Conservation (phyloP, 2,888 invertebrate species). For the Leptopilina myrica region DNA sequence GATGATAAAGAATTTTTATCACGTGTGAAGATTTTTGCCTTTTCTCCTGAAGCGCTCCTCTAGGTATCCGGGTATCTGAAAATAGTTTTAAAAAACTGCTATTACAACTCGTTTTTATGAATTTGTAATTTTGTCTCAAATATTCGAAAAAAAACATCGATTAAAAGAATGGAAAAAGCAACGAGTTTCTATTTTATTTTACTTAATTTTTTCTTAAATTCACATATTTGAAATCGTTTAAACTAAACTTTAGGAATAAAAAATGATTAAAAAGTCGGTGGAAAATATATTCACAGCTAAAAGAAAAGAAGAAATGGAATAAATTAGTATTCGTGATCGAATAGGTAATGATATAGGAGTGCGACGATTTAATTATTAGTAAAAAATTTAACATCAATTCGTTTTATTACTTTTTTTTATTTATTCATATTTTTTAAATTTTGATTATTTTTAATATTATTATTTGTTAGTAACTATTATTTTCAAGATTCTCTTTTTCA, state of each 20-base stretch:
- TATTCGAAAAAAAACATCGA: background rate
- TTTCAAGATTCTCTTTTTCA: background rate
- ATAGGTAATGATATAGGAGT: no score
- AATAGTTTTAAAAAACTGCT: constrained; percentile 62
- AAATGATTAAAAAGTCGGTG: no score
- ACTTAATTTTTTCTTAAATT: background rate
- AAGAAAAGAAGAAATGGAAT: no score
- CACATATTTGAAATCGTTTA: constrained; percentile 43
- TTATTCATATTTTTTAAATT: background rate
- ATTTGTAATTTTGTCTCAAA: constrained; percentile 6
- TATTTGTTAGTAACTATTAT: background rate
- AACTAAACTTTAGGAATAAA: background rate
- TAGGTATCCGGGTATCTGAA: constrained; percentile 81
- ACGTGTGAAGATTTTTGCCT: constrained; percentile 72
- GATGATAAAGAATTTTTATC: constrained; percentile 67
- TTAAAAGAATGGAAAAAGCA: constrained; percentile 23
- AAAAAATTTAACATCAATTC: no score
- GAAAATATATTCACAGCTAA: no score
- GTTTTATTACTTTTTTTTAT: no score
- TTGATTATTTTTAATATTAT: background rate
- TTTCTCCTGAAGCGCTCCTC: constrained; percentile 79
- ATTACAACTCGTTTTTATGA: constrained; percentile 41
- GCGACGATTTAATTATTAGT: no score
- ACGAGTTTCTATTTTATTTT: constrained; percentile 17
- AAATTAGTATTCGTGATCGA: no score